Base-by-base conservation (phyloP, 2,113 vertebrate species). In the Suricata suricatta region DNA sequence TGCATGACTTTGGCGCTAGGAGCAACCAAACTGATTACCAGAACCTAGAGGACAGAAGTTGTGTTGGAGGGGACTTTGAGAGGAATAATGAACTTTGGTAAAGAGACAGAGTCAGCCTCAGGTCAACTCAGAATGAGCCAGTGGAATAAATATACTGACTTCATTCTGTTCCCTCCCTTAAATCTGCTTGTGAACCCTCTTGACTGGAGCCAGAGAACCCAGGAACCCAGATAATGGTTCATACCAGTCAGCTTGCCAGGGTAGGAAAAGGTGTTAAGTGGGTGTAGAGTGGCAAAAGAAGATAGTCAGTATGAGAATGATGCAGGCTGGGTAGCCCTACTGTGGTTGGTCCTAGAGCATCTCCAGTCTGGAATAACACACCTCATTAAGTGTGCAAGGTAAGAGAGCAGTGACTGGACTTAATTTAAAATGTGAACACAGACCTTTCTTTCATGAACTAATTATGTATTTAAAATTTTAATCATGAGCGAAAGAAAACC, bases 401-500 rank as follows among this genome's bases (percentile, higher is more conserved):
- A 82, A 57, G 54, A 44, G 12, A 72, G 12, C 16, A 68, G 2
- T 54, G 85, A 33, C 3, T 44, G 2, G 60, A 47, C 16, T 44
- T 33, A 35, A 64, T 69, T 93, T 54, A 31, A 0, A 88, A 84
- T 77, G 31, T 83, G 35, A 44, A 5, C 50, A 52, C 15, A 90
- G 50, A 86, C 25, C 63, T 35, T 47, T 27, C 41, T 80, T 80
- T 92, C 27, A 33, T 74, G 88, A 83, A 23, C 33, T 54, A 76
- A 64, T 81, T 82, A 17, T 60, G 57, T 84, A 89, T 76, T 83
- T 96, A 44, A 93, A 83, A 21, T 76, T 93, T 60, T 68, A 84
- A 60, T 83, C 44, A 7, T 64, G 60, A 63, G 17, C 88, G 52
- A 23, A 47, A 60, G 29, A 27, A 33, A 52, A 50, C 27, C 60